phyloP scores from a whole-genome alignment of 2,888 invertebrate genomes.

The Gymnocheta viridis region DNA sequence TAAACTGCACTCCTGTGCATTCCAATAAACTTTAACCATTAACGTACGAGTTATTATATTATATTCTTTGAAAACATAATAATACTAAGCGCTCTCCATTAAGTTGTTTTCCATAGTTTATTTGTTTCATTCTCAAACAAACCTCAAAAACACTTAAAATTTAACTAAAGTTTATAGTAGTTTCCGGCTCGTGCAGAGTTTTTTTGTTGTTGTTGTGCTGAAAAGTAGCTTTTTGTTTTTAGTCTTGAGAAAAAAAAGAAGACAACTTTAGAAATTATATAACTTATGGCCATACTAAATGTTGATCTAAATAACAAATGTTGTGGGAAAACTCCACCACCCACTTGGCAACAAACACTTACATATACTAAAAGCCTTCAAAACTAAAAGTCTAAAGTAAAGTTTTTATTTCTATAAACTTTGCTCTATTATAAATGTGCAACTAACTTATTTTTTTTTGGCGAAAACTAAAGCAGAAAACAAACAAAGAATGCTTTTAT shows the following conservation, averaged over 20 bases:
- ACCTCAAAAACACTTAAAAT: constrained; percentile 30
- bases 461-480: not conserved
- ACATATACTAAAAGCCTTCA: constrained; percentile 7
- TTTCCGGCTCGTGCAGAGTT: not conserved
- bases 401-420: constrained; percentile 20
- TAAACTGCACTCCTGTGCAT: not conserved
- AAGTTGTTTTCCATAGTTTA: not conserved
- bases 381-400: constrained; percentile 17
- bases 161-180: not conserved
- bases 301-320: constrained; percentile 9
- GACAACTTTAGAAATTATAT: constrained; percentile 8
- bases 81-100: not conserved
- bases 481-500: constrained; percentile 6
- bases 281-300: constrained; percentile 32
- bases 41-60: not conserved
- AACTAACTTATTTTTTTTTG: constrained; percentile 7
- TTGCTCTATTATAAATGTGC: not conserved
- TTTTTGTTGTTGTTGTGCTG: not conserved
- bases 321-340: constrained; percentile 11
- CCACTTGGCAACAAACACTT: not conserved
- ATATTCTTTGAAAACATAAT: not conserved
- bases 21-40: not conserved
- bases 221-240: not conserved
- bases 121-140: not conserved
- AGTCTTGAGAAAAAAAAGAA: not conserved